Evolutionary conservation across 37 sponge, comb jelly and placozoan genomes (phyloP), one percentile per base, ranked within the genome.

Genomic region (Aplysina aerophoba): DNA sequence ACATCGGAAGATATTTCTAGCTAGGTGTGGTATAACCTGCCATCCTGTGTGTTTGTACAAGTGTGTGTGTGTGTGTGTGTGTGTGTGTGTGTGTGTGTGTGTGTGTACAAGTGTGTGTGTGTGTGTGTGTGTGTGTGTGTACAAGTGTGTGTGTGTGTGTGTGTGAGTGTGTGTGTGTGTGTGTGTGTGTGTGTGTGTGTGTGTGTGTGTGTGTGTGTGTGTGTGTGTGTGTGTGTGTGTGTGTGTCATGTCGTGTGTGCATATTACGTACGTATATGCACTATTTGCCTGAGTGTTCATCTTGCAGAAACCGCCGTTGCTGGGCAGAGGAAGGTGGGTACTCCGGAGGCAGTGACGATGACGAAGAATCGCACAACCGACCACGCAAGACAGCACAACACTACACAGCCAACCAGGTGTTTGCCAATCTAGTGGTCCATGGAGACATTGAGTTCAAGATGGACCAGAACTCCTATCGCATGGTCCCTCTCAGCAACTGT

Each of bases 381-480:
- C 24, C 78, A 40, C 78, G 22, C 78, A 75, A 75, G 53, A 12
- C 78, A 39, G 54, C 44, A 19, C 44, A 61, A 27, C 61, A 39
- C 17, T 44, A 44, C 8, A 8, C 3, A 8, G 50, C 6, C 50
- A 44, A 8, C 50, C 85, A 63, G 38, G 83, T 55, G 0, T 34
- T 90, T 16, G 64, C 86, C 30, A 62, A 85, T 24, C 74, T 90
- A 84, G 85, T 78, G 66, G 65, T 83, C 14, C 81, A 80, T 85
- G 94, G 94, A 22, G 73, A 82, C 58, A 90, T 93, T 53, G 90
- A 93, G 88, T 93, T 90, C 79, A 93, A 93, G 83, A 74, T 93
- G 83, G 91, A 90, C 82, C 85, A 90, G 68, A 87, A 90, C 34
- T 80, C 91, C 2, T 93, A 90, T 53, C 64, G 94, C 12, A 90